Conservation (phyloP, 2,888 invertebrate species). For the Pegoplata infirma region DNA sequence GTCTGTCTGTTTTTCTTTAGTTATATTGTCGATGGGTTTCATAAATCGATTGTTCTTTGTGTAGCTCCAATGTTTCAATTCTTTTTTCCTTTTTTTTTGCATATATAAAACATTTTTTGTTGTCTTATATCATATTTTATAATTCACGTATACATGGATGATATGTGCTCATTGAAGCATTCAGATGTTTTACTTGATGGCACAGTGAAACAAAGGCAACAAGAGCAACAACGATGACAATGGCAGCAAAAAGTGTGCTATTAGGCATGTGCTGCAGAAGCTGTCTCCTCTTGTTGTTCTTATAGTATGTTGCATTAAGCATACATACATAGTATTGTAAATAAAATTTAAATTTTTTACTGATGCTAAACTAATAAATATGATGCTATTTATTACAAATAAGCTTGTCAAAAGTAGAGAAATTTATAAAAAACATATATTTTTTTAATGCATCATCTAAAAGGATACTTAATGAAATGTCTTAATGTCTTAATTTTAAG, state of each 20-base stretch:
- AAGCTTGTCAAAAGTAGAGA: slow-evolving; percentile 25
- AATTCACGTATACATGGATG: slow-evolving; percentile 33
- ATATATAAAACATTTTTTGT: no score
- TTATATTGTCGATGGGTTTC: slow-evolving; percentile 43
- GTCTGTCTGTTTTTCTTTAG: neutral
- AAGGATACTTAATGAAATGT: neutral
- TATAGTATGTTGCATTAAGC: slow-evolving; percentile 1
- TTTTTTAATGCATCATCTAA: neutral
- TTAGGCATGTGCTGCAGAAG: slow-evolving; percentile 58
- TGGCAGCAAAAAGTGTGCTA: slow-evolving; percentile 44
- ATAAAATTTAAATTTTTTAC: slow-evolving; percentile 38
- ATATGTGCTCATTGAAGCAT: slow-evolving; percentile 51
- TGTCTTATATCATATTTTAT: slow-evolving; percentile 42
- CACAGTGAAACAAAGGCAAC: slow-evolving; percentile 40
- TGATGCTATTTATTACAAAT: slow-evolving; percentile 43
- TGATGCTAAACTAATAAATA: slow-evolving; percentile 50
- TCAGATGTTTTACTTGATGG: slow-evolving; percentile 54
- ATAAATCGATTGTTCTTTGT: slow-evolving; percentile 55
- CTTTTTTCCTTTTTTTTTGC: slow-evolving; percentile 2
- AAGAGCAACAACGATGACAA: slow-evolving; percentile 9
- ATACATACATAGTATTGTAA: neutral
- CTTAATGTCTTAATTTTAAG: no score
- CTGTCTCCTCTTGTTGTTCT: slow-evolving; percentile 42
- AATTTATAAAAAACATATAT: neutral
- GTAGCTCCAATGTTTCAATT: slow-evolving; percentile 47